phyloP scores from a whole-genome alignment of 2,113 vertebrate genomes.

The Mobula hypostoma region DNA sequence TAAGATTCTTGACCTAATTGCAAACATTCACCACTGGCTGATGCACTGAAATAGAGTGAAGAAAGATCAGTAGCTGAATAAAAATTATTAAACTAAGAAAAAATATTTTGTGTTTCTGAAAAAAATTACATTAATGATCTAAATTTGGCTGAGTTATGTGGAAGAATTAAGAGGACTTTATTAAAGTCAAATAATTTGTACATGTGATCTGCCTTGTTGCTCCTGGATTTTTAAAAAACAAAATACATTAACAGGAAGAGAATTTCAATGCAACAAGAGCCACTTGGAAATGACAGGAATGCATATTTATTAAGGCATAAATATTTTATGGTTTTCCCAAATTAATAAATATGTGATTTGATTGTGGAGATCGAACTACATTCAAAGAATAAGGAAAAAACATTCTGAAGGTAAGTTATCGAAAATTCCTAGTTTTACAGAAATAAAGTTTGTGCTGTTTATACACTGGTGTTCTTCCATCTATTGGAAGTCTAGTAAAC shows the following conservation, averaged over 20 bases:
- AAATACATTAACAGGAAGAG: neutral
- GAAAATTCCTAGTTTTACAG: neutral
- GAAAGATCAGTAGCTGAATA: neutral
- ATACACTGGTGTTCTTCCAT: neutral
- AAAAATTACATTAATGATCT: neutral
- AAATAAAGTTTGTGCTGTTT: neutral
- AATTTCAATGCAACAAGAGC: neutral
- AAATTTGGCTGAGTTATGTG: constrained; percentile 5
- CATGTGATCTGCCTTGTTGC: neutral
- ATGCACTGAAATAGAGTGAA: neutral
- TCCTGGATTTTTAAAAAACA: neutral
- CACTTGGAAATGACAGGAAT: neutral
- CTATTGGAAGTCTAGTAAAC: neutral
- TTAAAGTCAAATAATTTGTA: constrained; percentile 1
- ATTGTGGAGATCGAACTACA: constrained; percentile 1
- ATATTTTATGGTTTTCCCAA: neutral
- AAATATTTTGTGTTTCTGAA: neutral
- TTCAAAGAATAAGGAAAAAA: neutral
- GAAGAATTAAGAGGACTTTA: constrained; percentile 17
- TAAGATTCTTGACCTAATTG: neutral
- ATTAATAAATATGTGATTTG: constrained; percentile 1
- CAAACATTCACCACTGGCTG: neutral
- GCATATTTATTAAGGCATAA: neutral
- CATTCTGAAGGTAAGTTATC: constrained; percentile 6
- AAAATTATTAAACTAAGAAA: neutral